Conservation (phyloP, 2,888 invertebrate species). For the Tuta absoluta region DNA sequence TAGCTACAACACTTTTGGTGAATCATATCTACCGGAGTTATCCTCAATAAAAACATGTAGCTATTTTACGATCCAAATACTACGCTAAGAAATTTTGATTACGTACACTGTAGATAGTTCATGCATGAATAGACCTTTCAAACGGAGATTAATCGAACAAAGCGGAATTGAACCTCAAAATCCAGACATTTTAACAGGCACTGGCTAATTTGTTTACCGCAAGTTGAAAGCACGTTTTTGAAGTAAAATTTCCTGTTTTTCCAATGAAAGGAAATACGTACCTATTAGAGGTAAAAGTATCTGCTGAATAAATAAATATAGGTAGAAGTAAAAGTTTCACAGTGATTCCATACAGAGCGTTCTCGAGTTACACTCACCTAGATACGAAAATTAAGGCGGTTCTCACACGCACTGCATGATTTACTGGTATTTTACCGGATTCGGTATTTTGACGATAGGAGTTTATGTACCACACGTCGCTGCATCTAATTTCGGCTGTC, state of each 20-base stretch:
- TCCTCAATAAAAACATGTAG: constrained; percentile 3
- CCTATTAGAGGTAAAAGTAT: constrained; percentile 29
- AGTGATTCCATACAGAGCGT: constrained; percentile 22
- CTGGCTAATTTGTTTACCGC: constrained; percentile 15
- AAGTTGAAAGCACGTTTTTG: constrained; percentile 6
- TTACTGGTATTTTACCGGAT: no score
- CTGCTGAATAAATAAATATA: constrained; percentile 42
- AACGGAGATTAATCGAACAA: constrained; percentile 1
- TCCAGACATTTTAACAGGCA: constrained; percentile 5
- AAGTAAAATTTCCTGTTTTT: constrained; percentile 3
- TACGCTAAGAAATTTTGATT: constrained; percentile 11
- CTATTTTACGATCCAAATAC: background rate
- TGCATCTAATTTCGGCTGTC: no score
- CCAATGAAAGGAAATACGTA: constrained; percentile 3
- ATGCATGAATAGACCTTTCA: constrained; percentile 13
- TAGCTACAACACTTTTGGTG: background rate
- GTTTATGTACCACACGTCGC: no score
- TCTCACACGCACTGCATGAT: no score
- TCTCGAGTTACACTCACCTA: constrained; percentile 32
- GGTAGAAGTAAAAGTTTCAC: constrained; percentile 46
- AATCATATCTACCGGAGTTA: background rate
- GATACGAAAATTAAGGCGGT: constrained; percentile 49
- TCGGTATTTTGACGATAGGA: no score
- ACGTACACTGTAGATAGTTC: background rate
- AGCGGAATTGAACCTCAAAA: background rate